A percentile compares a stretch with the other conserved stretches of the same genome.
Evolutionary conservation across 2,113 vertebrate species (phyloP).

Genomic region (Notarius lentiginosus): DNA sequence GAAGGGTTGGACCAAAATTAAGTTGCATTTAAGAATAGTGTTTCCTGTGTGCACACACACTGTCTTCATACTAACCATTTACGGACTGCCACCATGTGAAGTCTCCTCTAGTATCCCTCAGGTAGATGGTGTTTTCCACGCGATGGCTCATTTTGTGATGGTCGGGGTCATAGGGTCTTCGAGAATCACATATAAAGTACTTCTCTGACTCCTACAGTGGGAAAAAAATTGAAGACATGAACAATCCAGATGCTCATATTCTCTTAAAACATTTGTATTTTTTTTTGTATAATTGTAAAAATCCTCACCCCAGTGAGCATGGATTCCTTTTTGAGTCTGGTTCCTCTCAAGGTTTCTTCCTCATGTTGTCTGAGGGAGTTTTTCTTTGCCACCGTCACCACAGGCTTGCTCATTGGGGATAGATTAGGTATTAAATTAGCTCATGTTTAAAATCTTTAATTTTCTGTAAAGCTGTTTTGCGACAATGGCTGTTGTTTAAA

Average conservation of each 20-base stretch:
- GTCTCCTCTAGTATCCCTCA: conserved; percentile 59
- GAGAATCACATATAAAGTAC: conserved; percentile 82
- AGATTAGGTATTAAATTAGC: too few relatives aligned
- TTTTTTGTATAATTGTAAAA: too few relatives aligned
- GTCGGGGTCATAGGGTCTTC: conserved; percentile 52
- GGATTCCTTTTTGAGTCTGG: too few relatives aligned
- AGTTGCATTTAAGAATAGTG: not conserved
- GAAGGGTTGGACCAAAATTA: not conserved
- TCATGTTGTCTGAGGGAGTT: too few relatives aligned
- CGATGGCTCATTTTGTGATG: conserved; percentile 74
- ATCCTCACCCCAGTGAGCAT: too few relatives aligned
- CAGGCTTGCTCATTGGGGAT: too few relatives aligned
- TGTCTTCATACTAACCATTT: conserved; percentile 71
- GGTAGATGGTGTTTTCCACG: conserved; percentile 82
- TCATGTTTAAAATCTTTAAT: too few relatives aligned
- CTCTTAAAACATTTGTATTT: not conserved
- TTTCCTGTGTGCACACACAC: not conserved
- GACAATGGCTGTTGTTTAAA: too few relatives aligned
- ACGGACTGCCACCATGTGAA: conserved; percentile 87
- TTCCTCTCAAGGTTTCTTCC: too few relatives aligned
- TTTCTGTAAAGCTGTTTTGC: too few relatives aligned
- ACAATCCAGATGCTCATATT: not conserved
- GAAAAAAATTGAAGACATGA: conserved; percentile 10
- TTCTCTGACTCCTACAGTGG: conserved; percentile 77
- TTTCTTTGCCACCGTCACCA: too few relatives aligned